These are phyloP conservation scores for Pseudomyrmex dendroicus DNA, from an alignment of 1,140 invertebrate species.

Conservation along the genomic window DNA sequence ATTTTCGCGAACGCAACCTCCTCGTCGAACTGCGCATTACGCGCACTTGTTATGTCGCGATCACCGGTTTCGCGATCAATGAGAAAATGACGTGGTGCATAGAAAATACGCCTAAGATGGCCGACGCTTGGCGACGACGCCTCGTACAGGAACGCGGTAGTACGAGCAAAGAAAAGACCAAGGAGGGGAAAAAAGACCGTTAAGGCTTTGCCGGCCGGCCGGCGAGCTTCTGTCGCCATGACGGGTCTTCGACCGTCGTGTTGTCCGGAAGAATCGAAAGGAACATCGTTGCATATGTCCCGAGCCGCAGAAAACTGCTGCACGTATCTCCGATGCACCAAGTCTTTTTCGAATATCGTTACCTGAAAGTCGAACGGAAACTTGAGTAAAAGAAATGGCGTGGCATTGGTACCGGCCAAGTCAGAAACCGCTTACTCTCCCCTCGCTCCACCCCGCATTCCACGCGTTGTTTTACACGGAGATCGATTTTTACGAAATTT, in stretches of 20 bases:
- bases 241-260: slow-evolving; percentile 72
- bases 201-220: slow-evolving; percentile 70
- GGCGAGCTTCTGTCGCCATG: slow-evolving; percentile 78
- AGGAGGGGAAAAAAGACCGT: slow-evolving; percentile 73
- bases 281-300: too few relatives aligned
- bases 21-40: neutral
- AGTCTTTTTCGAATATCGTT: too few relatives aligned
- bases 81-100: neutral
- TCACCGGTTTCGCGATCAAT: neutral
- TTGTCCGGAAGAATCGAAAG: too few relatives aligned
- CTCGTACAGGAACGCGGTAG: slow-evolving; percentile 1
- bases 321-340: too few relatives aligned
- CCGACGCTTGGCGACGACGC: neutral
- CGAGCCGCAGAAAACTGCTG: too few relatives aligned
- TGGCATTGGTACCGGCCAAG: too few relatives aligned
- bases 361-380: too few relatives aligned
- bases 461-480: too few relatives aligned
- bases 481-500: neutral
- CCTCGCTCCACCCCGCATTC: too few relatives aligned
- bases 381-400: too few relatives aligned
- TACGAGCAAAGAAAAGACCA: neutral
- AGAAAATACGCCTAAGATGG: neutral
- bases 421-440: too few relatives aligned
- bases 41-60: neutral
- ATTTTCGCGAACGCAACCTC: neutral